Percentiles rank a stretch among this genome's conserved stretches.
These are phyloP conservation scores for Poicephalus gulielmi DNA, from an alignment of 2,113 vertebrate genomes.

Conservation along the genomic window DNA sequence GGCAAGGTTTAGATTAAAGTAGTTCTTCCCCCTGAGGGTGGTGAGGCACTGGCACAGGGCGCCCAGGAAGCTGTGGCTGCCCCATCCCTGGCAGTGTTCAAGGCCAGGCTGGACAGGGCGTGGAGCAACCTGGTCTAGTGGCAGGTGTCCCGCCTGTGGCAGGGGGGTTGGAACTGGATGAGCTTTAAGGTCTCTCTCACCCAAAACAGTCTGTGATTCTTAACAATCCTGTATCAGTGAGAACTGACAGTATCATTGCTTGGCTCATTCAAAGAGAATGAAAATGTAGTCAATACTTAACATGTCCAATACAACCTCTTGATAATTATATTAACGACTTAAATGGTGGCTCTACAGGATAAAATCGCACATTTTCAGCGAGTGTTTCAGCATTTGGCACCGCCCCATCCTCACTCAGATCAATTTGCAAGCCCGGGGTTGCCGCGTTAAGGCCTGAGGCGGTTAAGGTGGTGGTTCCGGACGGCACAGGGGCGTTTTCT, in stretches of 20 bases:
- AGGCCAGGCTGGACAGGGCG: too few species aligned
- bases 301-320: rapidly evolving
- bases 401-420: background rate
- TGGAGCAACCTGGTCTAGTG: background rate
- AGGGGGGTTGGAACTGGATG: background rate
- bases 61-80: too few species aligned
- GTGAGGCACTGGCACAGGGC: too few species aligned
- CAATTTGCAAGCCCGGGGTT: background rate
- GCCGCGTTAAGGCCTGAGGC: too few species aligned
- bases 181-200: background rate
- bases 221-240: rapidly evolving
- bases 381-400: background rate
- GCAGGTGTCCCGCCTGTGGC: background rate
- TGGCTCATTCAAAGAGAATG: background rate
- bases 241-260: background rate
- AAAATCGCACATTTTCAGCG: background rate
- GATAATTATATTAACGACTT: background rate
- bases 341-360: rapidly evolving
- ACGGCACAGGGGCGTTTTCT: background rate
- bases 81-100: too few species aligned
- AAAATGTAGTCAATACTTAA: background rate
- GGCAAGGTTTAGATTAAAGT: background rate
- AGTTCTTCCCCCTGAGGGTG: background rate
- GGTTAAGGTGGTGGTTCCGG: too few species aligned
- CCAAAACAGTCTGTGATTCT: background rate